Percentiles rank a stretch among this genome's conserved stretches.
phyloP scores from a whole-genome alignment of 2,888 invertebrate species.

The Ectemnius continuus region DNA sequence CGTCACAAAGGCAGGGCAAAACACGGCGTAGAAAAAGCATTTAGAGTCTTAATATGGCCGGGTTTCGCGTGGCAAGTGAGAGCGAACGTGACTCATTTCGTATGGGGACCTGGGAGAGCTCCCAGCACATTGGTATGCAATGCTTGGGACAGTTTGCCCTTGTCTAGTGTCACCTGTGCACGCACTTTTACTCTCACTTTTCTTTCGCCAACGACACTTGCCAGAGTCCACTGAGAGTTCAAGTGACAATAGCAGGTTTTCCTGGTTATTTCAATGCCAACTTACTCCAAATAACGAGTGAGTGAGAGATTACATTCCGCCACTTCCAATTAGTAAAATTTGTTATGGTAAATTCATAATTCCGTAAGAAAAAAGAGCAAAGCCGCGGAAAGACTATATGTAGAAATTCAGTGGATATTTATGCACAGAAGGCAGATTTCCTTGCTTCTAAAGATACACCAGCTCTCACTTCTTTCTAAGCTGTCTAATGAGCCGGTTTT shows the following conservation, averaged over 20 bases:
- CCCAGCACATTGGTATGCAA: constrained; percentile 39
- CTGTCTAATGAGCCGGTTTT: constrained; percentile 46
- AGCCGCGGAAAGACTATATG: constrained; percentile 9
- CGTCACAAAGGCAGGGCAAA: constrained; percentile 22
- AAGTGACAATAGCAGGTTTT: no score
- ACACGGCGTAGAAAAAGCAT: constrained; percentile 29
- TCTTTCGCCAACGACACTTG: constrained; percentile 10
- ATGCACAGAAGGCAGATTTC: constrained; percentile 15
- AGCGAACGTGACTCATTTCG: constrained; percentile 57
- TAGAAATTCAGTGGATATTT: constrained; percentile 16
- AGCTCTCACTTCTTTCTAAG: constrained; percentile 50
- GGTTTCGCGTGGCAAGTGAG: constrained; percentile 42
- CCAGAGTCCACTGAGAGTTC: no score
- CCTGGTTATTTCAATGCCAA: no score
- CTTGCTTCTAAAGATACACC: constrained; percentile 30
- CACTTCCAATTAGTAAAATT: constrained; percentile 35
- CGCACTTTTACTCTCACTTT: constrained; percentile 35
- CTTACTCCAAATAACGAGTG: no score
- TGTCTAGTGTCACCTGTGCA: constrained; percentile 37
- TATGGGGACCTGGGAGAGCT: constrained; percentile 42
- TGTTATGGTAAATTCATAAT: constrained; percentile 23
- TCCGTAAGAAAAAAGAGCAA: constrained; percentile 23
- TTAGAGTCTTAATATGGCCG: constrained; percentile 45
- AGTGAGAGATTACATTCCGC: constrained; percentile 24
- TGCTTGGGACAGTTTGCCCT: constrained; percentile 46